Evolutionary conservation across 2,797 vertebrate genomes (phyloP).

Genomic region (Molothrus aeneus): DNA sequence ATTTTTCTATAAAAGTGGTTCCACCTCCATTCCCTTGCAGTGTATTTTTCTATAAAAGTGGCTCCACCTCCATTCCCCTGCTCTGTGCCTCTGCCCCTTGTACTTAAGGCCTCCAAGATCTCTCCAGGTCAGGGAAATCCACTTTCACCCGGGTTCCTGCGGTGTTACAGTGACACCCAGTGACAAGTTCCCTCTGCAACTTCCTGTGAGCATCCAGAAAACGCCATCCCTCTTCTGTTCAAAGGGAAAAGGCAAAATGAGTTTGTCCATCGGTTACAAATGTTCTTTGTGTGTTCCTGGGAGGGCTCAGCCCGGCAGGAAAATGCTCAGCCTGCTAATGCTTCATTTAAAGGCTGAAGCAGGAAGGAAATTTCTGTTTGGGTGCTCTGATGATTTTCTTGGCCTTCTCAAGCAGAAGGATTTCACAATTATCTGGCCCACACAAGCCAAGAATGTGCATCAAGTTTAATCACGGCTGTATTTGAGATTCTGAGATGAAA

Average conservation of each 20-base stretch:
- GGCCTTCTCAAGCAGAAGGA: background rate
- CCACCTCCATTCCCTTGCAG: fast-evolving
- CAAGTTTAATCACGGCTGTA: background rate
- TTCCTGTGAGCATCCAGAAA: background rate
- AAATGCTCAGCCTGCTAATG: background rate
- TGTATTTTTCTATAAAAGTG: fast-evolving
- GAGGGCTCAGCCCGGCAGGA: background rate
- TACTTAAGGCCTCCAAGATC: background rate
- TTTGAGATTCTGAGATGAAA: conserved; percentile 33
- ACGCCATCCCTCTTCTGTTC: background rate
- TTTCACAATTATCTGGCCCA: background rate
- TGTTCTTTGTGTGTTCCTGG: background rate
- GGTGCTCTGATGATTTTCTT: background rate
- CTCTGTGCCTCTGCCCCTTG: fast-evolving
- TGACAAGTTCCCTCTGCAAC: background rate
- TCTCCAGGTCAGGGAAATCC: background rate
- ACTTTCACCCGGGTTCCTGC: background rate
- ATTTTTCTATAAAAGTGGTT: fast-evolving
- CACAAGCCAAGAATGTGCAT: background rate
- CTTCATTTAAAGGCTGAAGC: background rate
- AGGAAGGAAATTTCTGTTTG: fast-evolving
- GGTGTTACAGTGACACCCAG: conserved; percentile 62
- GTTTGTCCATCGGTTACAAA: no score
- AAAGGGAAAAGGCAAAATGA: background rate
- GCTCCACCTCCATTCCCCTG: fast-evolving